Evolutionary conservation across 2,797 vertebrate genomes (phyloP), one percentile per base, ranked within the genome.

Genomic region (Clarias laeviceps): DNA sequence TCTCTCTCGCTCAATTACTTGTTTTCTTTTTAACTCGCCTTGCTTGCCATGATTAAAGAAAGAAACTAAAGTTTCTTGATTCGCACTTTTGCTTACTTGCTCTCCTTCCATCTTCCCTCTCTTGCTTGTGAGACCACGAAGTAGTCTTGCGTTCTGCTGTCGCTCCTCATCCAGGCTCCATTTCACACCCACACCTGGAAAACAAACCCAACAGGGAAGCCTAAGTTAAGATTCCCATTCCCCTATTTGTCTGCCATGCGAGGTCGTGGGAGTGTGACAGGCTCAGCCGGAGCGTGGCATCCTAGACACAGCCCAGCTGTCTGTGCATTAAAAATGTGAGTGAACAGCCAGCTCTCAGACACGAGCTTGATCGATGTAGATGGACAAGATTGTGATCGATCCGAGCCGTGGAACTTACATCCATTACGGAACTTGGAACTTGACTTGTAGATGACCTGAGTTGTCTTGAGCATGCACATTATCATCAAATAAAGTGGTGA

Each of bases 371-470:
- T 87, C 77, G 79, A 88, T 87, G 66, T 62, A 83, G 65, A 81
- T 72, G 83, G 70, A 78, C 15, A 29, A 83, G 54, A 57, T 34
- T 65, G 65, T 61, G 80, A 87, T 87, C 85, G 81, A 82, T 83
- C 80, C 85, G 3, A 20, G 81, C 70, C 18, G 34, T 29, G 74
- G 45, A 50, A 82, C 77, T 68, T 82, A 69, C 77, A 61, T 77
- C 85, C 80, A 72, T 89, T 85, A 87, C 34, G 72, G 78, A 66
- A 69, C 82, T 61, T 69, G 77, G 61, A 40, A 59, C 78, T 77
- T 65, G 86, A 79, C 79, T 84, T 87, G 84, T 61, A 86, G 86
- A 89, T 80, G 66, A 86, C 73, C 70, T 61, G 61, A 82, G 32
- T 15, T 64, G 34, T 76, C 65, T 68, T 37, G 7, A 77, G 27